These are phyloP conservation scores for Centruroides vittatus DNA, from an alignment of 1,140 invertebrate species.

Conservation along the genomic window DNA sequence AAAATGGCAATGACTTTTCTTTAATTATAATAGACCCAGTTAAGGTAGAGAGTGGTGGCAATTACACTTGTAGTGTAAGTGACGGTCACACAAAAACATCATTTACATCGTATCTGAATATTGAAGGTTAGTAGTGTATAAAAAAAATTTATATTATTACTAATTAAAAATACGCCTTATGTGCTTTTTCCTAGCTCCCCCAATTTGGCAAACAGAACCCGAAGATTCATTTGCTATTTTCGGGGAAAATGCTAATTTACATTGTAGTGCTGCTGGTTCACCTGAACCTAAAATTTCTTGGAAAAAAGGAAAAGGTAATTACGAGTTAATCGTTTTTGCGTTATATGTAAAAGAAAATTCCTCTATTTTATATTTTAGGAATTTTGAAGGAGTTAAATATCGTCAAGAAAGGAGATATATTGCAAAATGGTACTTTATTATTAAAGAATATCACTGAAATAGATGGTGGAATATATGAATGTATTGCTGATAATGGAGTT, in stretches of 20 bases:
- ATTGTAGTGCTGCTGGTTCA: slow-evolving; percentile 18
- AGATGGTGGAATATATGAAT: neutral
- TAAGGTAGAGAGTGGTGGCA: slow-evolving; percentile 32
- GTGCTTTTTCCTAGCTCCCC: neutral
- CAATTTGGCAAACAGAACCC: slow-evolving; percentile 5
- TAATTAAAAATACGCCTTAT: too few species aligned
- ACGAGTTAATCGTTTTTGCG: too few species aligned
- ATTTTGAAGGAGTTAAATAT: too few species aligned
- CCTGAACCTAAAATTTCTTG: slow-evolving; percentile 20
- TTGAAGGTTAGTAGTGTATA: slow-evolving; percentile 20
- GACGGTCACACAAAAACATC: slow-evolving; percentile 28
- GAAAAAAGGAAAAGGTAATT: slow-evolving; percentile 10
- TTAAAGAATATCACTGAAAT: too few species aligned
- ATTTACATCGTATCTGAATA: slow-evolving; percentile 11
- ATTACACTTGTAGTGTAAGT: slow-evolving; percentile 45
- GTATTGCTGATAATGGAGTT: too few species aligned
- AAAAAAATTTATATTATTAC: neutral
- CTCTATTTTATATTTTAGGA: too few species aligned
- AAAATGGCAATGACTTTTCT: slow-evolving; percentile 9
- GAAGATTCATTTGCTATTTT: neutral
- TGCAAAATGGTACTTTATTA: neutral
- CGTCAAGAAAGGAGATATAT: neutral
- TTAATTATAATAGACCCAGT: slow-evolving; percentile 28
- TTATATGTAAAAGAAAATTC: too few species aligned
- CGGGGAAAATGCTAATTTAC: slow-evolving; percentile 14